phyloP scores from a whole-genome alignment of 2,113 vertebrate species.

The Muntiacus reevesi region DNA sequence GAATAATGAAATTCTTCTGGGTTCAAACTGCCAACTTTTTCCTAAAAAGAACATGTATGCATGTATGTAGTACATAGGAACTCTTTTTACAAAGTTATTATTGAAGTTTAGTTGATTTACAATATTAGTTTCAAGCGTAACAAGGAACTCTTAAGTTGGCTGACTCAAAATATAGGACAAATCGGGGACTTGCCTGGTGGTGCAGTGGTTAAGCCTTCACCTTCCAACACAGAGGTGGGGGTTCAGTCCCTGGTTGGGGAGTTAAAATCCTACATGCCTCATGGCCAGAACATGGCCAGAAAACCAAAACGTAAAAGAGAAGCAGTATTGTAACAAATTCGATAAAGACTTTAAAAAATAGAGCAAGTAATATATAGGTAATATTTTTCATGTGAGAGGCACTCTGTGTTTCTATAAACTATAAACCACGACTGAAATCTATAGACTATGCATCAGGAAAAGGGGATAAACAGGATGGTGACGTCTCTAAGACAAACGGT shows the following conservation, averaged over 20 bases:
- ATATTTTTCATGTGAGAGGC: neutral
- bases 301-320: neutral
- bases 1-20: neutral
- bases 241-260: neutral
- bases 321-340: neutral
- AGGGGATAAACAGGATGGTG: neutral
- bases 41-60: neutral
- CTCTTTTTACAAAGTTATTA: neutral
- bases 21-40: no score
- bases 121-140: neutral
- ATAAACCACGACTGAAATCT: neutral
- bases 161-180: neutral
- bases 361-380: fast-evolving
- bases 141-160: neutral
- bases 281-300: fast-evolving
- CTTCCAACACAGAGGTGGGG: neutral
- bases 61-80: neutral
- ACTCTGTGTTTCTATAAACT: neutral
- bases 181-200: neutral
- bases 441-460: neutral
- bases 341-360: neutral
- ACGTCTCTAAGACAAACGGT: neutral
- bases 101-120: neutral
- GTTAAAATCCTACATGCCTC: neutral
- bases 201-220: neutral